Base-by-base conservation (phyloP, 2,797 vertebrate species). In the Pyrrhura leucotis region DNA sequence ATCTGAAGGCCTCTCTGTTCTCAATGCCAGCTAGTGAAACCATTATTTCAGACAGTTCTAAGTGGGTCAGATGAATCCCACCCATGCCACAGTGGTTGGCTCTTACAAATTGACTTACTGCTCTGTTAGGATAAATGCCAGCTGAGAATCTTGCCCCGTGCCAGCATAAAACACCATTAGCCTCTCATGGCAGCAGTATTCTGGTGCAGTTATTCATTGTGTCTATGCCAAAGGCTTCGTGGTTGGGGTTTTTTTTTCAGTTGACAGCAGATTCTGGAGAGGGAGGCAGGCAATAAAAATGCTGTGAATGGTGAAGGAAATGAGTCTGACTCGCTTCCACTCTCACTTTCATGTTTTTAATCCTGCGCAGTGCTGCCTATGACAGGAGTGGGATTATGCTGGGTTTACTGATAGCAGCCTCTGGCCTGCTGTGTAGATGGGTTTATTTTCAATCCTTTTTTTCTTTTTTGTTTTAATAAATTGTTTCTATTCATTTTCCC, bases 251-350 rank as follows among this genome's bases (percentile, higher is more conserved):
- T 37, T 58, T 85, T 85, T 91, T 84, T 72, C 50, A 71, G 76
- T 78, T 93, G 91, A 82, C 67, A 79, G 89, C 89, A 93, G 84
- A 94, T 93, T 88, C 81, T 2, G 1, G 67, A 86, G 63, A 85
- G 89, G 51, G 80, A 96, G 74, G 74, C 74, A 56, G 58, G 91
- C 95, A 95, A 63, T 96, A 90, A 94, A 92, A 94, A 74, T 76
- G 77, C 93, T 86, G 79, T 88, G 83, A 91, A 86, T 86, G 69
- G 82, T 73, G 73, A 90, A 95, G 91, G 94, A 96, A 96, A 93
- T 91, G 77, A 95, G 91, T 93, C 92, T 96, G 91, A 95, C 82
- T 94, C 85, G 89, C 69, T 96, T 93, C 87, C 92, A 93, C 94
- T 94, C 89, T 95, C 89, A 74, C 89, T 96, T 95, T 94, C 89